Evolutionary conservation across 2,888 invertebrate genomes (phyloP).

Genomic region (Amiota minor): DNA sequence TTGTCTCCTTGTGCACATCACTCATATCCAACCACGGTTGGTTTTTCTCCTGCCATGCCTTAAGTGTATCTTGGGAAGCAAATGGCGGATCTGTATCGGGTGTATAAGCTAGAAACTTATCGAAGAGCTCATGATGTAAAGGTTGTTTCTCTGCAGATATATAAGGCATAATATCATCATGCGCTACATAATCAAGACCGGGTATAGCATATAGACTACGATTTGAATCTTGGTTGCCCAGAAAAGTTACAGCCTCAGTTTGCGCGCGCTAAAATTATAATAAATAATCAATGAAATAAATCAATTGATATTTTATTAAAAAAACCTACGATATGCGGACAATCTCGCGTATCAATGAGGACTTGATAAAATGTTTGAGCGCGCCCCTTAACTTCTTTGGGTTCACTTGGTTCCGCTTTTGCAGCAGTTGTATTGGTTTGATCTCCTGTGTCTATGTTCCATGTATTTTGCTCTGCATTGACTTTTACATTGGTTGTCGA

Average conservation of each 20-base stretch:
- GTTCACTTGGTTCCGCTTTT: constrained; percentile 56
- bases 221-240: constrained; percentile 96
- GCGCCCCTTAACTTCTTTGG: constrained; percentile 90
- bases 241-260: constrained; percentile 96
- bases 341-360: constrained; percentile 96
- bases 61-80: constrained; percentile 89
- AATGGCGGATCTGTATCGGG: constrained; percentile 89
- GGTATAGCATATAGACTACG: constrained; percentile 96
- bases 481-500: constrained; percentile 17
- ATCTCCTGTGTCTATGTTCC: constrained; percentile 20
- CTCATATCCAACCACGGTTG: constrained; percentile 97
- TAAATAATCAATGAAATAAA: neutral
- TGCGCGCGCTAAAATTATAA: constrained; percentile 83
- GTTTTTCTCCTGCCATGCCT: constrained; percentile 97
- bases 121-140: constrained; percentile 95
- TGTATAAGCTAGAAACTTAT: constrained; percentile 90
- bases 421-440: neutral
- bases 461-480: constrained; percentile 19
- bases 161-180: constrained; percentile 97
- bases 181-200: constrained; percentile 97
- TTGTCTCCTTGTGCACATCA: constrained; percentile 97
- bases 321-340: constrained; percentile 83
- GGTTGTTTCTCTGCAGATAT: constrained; percentile 88
- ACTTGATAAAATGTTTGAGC: constrained; percentile 98
- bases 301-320: neutral